Evolutionary conservation across 2,113 vertebrate genomes (phyloP).

Genomic region (Syrmaticus mikado): DNA sequence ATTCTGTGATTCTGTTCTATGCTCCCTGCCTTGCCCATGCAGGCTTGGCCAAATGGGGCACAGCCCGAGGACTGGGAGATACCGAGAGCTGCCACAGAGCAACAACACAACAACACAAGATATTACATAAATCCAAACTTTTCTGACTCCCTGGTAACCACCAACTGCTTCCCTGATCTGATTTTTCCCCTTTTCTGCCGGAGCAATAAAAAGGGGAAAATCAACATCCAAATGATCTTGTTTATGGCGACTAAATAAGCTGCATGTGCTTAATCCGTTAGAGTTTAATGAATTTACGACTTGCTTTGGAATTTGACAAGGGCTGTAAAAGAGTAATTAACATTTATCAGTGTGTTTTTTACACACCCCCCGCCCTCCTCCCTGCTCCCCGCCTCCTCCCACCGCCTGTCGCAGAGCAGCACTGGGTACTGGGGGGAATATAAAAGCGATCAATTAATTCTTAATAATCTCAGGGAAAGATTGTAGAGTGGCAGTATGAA

Average conservation of each 20-base stretch:
- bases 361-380: conserved; percentile 65
- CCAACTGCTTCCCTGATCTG: conserved; percentile 46
- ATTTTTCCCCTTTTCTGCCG: conserved; percentile 65
- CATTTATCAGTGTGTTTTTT: conserved; percentile 78
- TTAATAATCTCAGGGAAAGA: conserved; percentile 76
- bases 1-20: too few species aligned
- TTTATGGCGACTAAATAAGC: conserved; percentile 87
- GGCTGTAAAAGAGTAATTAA: conserved; percentile 84
- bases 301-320: conserved; percentile 88
- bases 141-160: conserved; percentile 46
- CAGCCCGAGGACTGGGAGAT: fast-evolving
- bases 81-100: background rate
- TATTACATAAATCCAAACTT: conserved; percentile 57
- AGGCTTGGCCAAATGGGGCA: background rate
- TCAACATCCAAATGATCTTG: conserved; percentile 87
- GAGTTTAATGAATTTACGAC: conserved; percentile 87
- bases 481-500: conserved; percentile 71
- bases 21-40: too few species aligned
- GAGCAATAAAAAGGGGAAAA: conserved; percentile 84
- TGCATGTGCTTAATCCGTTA: conserved; percentile 83
- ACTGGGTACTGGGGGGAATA: conserved; percentile 69
- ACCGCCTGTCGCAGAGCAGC: conserved; percentile 46
- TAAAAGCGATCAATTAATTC: conserved; percentile 80
- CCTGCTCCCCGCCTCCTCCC: conserved; percentile 46
- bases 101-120: conserved; percentile 14